Evolutionary conservation across 2,888 invertebrate species (phyloP), one percentile per base, ranked within the genome.

Genomic region (Mongoloraphidia duomilia): DNA sequence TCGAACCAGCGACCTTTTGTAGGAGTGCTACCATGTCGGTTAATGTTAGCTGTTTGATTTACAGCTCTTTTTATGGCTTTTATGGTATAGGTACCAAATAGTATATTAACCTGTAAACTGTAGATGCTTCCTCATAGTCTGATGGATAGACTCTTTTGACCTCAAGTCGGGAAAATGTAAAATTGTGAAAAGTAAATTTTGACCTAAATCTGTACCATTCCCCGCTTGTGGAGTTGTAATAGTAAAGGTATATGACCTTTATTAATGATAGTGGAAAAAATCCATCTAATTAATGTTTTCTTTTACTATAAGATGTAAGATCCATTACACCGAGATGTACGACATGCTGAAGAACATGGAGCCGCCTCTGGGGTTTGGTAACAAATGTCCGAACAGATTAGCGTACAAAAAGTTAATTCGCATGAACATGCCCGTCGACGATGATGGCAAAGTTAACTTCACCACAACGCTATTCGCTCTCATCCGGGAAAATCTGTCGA

Each of bases 311-410:
- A 95, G 94, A 62, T 98, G 98, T 57, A 87, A 90, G 71, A 97
- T 98, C 65, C 92, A 91, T 70, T 97, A 97, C 70, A 85, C 89
- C 58, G 96, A 98, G 76, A 97, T 99, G 96, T 98, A 97, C 72
- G 96, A 98, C 70, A 97, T 98, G 97, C 76, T 99, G 64, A 88
- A 96, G 70, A 96, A 97, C 69, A 97, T 99, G 87, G 96, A 97
- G 74, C 98, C 98, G 44, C 98, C 98, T 47, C 78, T 99, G 70
- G 98, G 98, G 65, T 99, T 99, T 76, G 98, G 98, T 59, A 94
- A 96, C 74, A 98, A 99, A 75, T 99, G 98, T 77, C 98, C 98
- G 57, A 95, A 96, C 75, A 81, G 97, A 67, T 77, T 99, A 68
- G 98, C 98, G 50, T 99, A 97, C 74, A 94, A 97, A 75, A 96